Evolutionary conservation across 2,113 vertebrate species (phyloP), one percentile per base, ranked within the genome.

Genomic region (Sinocyclocheilus grahami): DNA sequence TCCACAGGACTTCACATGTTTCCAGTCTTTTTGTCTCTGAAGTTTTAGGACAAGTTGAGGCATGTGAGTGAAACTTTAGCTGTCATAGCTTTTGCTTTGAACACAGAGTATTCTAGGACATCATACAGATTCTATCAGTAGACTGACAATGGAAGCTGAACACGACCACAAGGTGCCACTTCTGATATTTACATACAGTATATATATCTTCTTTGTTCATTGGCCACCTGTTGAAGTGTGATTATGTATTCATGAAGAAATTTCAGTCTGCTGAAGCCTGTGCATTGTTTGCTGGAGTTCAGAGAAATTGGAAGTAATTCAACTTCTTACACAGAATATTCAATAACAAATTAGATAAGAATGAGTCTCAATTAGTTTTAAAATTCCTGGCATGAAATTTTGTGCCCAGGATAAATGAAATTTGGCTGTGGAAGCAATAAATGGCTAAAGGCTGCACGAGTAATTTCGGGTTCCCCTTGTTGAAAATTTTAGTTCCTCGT

Each of bases 251-350:
- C 77, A 39, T 37, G 14, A 37, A 13, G 53, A 39, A 20, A n/a
- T n/a, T 16, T 58, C 7, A 6, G 30, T 20, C 48, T 55, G 24
- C 30, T 22, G 3, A 78, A 78, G 76, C 76, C 16, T 78, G 7
- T 51, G 51, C 4, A n/a, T 71, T 37, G 27, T 39, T 60, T 79
- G 18, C 18, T 60, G 20, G 30, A 79, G 18, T 79, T 55, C 12
- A 12, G 53, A 37, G 18, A 58, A 77, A 78, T 5, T 78, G 30
- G 20, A 60, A 60, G 20, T 33, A 79, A 4, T 79, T 80, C 33
- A 80, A 80, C 33, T 60, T 39, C 5, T 79, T 80, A 13, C 22
- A 63, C 58, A 12, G 37, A 63, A 42, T 16, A 62, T 80, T 80
- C 78, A 80, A 60, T 63, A 24, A 14, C 55, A 80, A 62, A 63